phyloP scores from a whole-genome alignment of 92 coral and sea anemone species.

The Pocillopora grandis region DNA sequence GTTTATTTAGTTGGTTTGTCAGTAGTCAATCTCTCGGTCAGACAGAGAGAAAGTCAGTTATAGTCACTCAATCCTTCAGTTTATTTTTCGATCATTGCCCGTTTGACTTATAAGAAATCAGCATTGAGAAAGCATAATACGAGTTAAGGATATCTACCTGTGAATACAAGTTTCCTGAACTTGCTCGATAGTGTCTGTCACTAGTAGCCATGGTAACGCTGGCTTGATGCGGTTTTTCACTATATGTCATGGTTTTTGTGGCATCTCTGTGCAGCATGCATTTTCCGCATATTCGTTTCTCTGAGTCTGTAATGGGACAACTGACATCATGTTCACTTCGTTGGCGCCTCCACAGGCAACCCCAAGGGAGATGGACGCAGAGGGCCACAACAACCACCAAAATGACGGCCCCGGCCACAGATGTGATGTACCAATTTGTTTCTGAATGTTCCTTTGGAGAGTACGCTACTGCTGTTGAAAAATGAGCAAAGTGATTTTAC shows the following conservation, averaged over 20 bases:
- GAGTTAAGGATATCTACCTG: conserved; percentile 7
- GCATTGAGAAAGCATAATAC: too few species aligned
- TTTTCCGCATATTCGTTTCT: conserved; percentile 24
- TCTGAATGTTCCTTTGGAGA: conserved; percentile 1
- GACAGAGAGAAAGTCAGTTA: background rate
- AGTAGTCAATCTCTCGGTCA: background rate
- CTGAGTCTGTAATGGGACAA: conserved; percentile 27
- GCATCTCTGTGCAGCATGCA: conserved; percentile 17
- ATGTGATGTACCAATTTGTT: conserved; percentile 8
- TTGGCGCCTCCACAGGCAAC: conserved; percentile 40
- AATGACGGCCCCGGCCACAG: conserved; percentile 14
- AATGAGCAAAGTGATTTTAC: background rate
- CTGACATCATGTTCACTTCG: conserved; percentile 3
- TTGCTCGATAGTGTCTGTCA: background rate
- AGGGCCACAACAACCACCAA: conserved; percentile 24
- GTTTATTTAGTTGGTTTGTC: too few species aligned
- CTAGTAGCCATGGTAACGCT: conserved; percentile 22
- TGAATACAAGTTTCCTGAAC: conserved; percentile 3
- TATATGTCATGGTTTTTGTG: background rate
- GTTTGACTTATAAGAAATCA: too few species aligned
- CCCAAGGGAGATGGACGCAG: conserved; percentile 41
- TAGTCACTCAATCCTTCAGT: background rate
- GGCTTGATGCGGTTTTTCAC: conserved; percentile 9
- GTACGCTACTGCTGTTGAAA: conserved; percentile 19
- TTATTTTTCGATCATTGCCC: background rate